These are phyloP conservation scores for Aphelocoma californica DNA, from an alignment of 2,797 vertebrate genomes.

Conservation along the genomic window DNA sequence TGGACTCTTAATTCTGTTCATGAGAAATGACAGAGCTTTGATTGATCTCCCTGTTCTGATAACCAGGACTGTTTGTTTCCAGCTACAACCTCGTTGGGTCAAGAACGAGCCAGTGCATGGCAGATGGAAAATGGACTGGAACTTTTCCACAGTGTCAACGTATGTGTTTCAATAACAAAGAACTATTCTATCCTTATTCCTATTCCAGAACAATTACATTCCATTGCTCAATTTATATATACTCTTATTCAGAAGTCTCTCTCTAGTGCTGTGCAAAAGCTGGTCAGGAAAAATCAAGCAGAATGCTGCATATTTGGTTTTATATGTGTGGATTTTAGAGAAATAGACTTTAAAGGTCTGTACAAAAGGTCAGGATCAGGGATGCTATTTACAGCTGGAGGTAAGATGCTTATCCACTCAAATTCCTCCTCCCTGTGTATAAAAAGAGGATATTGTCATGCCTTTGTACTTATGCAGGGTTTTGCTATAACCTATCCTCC, in stretches of 20 bases:
- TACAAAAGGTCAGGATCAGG: conserved; percentile 17
- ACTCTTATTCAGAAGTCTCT: not conserved
- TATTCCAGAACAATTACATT: not conserved
- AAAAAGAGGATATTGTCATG: not conserved
- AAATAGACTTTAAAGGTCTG: conserved; percentile 6
- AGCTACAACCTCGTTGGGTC: conserved; percentile 84
- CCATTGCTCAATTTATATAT: not conserved
- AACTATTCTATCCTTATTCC: not conserved
- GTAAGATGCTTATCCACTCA: conserved; percentile 22
- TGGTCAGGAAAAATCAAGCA: not conserved
- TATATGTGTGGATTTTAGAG: not conserved
- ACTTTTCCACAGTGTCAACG: conserved; percentile 80
- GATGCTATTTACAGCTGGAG: conserved; percentile 33
- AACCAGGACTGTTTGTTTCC: not conserved
- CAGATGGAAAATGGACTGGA: conserved; percentile 82
- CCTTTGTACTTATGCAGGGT: not conserved
- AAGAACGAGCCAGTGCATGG: conserved; percentile 79
- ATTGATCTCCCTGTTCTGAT: not conserved
- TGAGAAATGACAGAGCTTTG: not conserved
- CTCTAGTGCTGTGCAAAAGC: not conserved
- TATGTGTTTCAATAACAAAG: conserved; percentile 58
- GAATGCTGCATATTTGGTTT: not conserved
- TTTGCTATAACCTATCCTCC: not conserved
- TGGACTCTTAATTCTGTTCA: not conserved
- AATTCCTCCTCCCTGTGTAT: not conserved